phyloP scores from a whole-genome alignment of 2,888 invertebrate species.

The Hypolimnas misippus region DNA sequence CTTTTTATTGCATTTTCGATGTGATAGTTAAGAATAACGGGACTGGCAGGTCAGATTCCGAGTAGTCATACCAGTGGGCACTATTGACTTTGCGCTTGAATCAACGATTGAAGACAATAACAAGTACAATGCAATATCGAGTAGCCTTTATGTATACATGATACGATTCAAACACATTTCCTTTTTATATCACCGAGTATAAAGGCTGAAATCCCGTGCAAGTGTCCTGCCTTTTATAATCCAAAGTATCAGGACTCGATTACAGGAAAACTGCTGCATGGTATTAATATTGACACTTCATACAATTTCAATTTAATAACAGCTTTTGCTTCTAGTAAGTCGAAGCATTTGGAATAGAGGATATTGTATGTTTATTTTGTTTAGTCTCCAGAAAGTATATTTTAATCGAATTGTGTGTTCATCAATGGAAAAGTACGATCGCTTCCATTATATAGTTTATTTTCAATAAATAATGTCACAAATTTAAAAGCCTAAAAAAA shows the following conservation, averaged over 20 bases:
- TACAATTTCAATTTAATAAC: constrained; percentile 25
- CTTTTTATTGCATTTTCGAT: constrained; percentile 40
- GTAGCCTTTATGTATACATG: not conserved
- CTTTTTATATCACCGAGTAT: constrained; percentile 10
- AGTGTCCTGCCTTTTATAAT: constrained; percentile 15
- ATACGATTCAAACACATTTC: not conserved
- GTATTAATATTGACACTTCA: constrained; percentile 36
- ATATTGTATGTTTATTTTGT: no score
- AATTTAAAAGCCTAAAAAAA: no score
- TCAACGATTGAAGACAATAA: constrained; percentile 36
- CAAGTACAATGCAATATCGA: constrained; percentile 26
- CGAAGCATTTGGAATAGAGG: not conserved
- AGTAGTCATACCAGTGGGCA: constrained; percentile 39
- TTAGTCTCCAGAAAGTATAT: no score
- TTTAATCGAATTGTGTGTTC: no score
- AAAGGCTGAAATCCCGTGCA: constrained; percentile 24
- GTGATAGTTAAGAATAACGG: constrained; percentile 42
- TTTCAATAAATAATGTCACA: no score
- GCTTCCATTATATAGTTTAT: no score
- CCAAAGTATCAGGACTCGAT: constrained; percentile 24
- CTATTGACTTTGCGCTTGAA: constrained; percentile 30
- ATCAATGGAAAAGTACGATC: no score
- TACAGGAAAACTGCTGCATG: constrained; percentile 28
- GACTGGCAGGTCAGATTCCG: constrained; percentile 32
- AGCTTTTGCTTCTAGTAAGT: not conserved